phyloP scores from a whole-genome alignment of 2,113 vertebrate species.

The Caretta caretta region DNA sequence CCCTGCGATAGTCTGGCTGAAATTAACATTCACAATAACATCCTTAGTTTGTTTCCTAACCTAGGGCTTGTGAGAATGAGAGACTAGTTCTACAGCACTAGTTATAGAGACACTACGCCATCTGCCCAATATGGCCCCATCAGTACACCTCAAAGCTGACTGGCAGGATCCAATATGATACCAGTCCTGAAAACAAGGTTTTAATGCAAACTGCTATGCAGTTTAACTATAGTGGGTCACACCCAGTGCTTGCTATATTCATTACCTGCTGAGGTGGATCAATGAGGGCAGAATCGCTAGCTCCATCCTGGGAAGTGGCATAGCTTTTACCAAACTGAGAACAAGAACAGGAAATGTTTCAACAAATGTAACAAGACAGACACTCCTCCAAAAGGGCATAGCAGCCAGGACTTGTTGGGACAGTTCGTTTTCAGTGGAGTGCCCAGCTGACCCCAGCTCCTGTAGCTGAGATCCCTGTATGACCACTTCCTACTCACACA shows the following conservation, averaged over 20 bases:
- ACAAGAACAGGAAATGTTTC: not conserved
- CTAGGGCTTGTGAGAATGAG: not conserved
- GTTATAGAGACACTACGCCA: not conserved
- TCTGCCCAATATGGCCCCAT: not conserved
- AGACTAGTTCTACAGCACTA: not conserved
- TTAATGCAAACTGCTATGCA: not conserved
- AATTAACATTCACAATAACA: not conserved
- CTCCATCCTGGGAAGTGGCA: slow-evolving; percentile 76
- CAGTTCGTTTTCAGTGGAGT: rapidly evolving
- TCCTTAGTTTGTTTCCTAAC: not conserved
- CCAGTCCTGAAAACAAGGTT: too few relatives aligned
- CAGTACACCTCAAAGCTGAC: not conserved
- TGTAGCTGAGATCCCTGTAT: not conserved
- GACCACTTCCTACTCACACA: not conserved
- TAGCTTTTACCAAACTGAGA: slow-evolving; percentile 76
- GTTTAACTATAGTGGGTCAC: not conserved
- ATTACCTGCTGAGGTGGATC: slow-evolving; percentile 77
- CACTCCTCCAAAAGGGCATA: not conserved
- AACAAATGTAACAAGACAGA: not conserved
- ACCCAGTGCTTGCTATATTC: not conserved
- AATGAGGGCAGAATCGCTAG: slow-evolving; percentile 82
- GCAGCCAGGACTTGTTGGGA: not conserved
- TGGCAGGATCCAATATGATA: not conserved
- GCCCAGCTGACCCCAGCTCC: not conserved
- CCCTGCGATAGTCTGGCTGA: slow-evolving; percentile 76